A percentile compares a stretch with the other conserved stretches of the same genome.
These are phyloP conservation scores for Vanacampus margaritifer DNA, from an alignment of 2,113 vertebrate genomes.

Conservation along the genomic window DNA sequence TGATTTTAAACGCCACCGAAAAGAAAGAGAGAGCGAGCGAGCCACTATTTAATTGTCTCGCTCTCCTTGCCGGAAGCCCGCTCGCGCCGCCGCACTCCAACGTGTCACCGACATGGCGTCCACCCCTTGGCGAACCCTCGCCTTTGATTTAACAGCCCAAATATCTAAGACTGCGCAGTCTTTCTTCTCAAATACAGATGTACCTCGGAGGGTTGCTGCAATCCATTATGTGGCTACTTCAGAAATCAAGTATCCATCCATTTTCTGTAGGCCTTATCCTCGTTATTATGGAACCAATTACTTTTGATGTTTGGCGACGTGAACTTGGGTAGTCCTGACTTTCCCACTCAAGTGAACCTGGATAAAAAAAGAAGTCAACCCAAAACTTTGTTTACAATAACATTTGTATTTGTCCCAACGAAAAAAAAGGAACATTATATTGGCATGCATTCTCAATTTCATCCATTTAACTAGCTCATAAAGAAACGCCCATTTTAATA, in stretches of 20 bases:
- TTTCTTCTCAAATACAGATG: neutral
- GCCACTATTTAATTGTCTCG: conserved; percentile 68
- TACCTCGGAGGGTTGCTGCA: neutral
- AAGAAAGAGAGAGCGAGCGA: conserved; percentile 36
- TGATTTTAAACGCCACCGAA: conserved; percentile 72
- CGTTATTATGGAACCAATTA: neutral
- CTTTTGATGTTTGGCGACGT: neutral
- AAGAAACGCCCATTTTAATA: too few relatives aligned
- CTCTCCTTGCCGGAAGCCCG: conserved; percentile 38
- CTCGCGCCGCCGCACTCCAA: neutral
- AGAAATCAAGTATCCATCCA: neutral
- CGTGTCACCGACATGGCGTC: conserved; percentile 3
- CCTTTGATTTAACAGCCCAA: conserved; percentile 26
- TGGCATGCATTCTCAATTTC: too few relatives aligned
- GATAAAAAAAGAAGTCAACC: too few relatives aligned
- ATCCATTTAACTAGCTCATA: too few relatives aligned
- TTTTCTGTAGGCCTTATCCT: neutral
- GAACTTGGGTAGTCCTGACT: too few relatives aligned
- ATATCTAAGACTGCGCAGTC: neutral
- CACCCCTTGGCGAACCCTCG: neutral
- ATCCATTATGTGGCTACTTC: neutral
- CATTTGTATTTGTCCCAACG: too few relatives aligned
- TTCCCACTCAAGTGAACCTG: too few relatives aligned
- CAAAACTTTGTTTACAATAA: too few relatives aligned
- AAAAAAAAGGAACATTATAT: too few relatives aligned